A percentile compares a stretch with the other conserved stretches of the same genome.
Evolutionary conservation across 37 sponge, comb jelly and placozoan genomes (phyloP).

Genomic region (Ephydatia muelleri): DNA sequence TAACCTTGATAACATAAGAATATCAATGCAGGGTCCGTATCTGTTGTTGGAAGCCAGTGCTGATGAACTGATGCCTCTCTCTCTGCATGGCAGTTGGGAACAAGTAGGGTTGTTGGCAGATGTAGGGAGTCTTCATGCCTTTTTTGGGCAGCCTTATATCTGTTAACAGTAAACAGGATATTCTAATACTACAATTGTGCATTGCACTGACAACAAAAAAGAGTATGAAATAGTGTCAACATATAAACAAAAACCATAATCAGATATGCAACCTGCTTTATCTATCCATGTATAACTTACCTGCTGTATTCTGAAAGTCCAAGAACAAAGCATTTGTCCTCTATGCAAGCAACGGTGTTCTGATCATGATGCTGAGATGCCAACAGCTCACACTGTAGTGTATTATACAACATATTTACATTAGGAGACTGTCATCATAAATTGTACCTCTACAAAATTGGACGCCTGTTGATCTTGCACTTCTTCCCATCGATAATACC

Average conservation of each 20-base stretch:
- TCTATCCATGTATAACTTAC: constrained; percentile 6
- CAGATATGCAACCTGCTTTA: neutral
- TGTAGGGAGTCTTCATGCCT: too few relatives aligned
- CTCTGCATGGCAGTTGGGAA: neutral
- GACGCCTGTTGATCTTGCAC: constrained; percentile 2
- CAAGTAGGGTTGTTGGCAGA: neutral
- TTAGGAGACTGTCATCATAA: too few relatives aligned
- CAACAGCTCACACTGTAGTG: constrained; percentile 50
- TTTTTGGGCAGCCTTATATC: too few relatives aligned
- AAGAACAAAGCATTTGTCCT: constrained; percentile 64
- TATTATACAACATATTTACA: neutral
- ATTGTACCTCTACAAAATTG: constrained; percentile 9
- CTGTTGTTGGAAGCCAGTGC: neutral
- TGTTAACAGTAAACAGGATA: too few relatives aligned
- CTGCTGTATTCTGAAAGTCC: constrained; percentile 59
- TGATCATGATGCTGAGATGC: constrained; percentile 79
- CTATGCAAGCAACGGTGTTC: constrained; percentile 75
- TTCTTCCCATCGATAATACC: constrained; percentile 78
- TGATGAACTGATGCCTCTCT: neutral
- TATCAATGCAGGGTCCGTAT: constrained; percentile 31
- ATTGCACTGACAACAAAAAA: neutral
- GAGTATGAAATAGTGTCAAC: neutral
- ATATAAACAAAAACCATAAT: neutral
- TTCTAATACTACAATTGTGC: constrained; percentile 35
- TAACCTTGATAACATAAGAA: constrained; percentile 59